Base-by-base conservation (phyloP, 2,113 vertebrate genomes). In the Acrocephalus arundinaceus region DNA sequence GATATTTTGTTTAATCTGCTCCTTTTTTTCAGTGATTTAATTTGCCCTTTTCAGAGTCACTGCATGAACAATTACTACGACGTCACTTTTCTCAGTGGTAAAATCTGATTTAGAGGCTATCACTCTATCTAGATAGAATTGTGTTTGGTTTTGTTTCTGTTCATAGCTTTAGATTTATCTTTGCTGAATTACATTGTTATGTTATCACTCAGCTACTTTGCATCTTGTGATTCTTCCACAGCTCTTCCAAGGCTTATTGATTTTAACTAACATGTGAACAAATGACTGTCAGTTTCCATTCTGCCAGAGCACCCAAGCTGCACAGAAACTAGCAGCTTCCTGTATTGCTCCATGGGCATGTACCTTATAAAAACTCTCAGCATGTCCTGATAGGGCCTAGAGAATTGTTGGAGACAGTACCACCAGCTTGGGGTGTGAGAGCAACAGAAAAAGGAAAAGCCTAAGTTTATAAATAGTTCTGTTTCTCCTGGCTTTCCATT, bases 101-200 rank as follows among this genome's bases (percentile, higher is more conserved):
- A 93, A 89, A 93, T 78, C 48, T 95, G 25, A 49, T 87, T 95
- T 91, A 78, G 61, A 89, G 52, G 11, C 39, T 80, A 67, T 94
- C 41, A 46, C 37, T 58, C 7, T 71, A 12, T 78, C 30, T 89
- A 77, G 28, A 65, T 25, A 66, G 31, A 71, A 13, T 51, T 39
- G 41, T 62, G 19, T 58, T 89, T 81, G 23, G 1, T 71, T 93
- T 66, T 81, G 16, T 92, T 92, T 87, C 22, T 63, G 33, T 71
- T 91, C 66, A 55, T 75, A 81, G 27, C 24, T 75, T 80, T 77
- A 48, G 65, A 39, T 81, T 92, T 94, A 37, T 66, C 17, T 57
- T 74, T 51, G 48, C 30, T 85, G 43, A 86, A 71, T 78, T 87
- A 35, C 15, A 55, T 68, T 1, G 6, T 78, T 89, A 84, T 20